A percentile compares a stretch with the other conserved stretches of the same genome.
These are phyloP conservation scores for Tarsius wallacei DNA, from an alignment of 2,797 vertebrate genomes.

Conservation along the genomic window DNA sequence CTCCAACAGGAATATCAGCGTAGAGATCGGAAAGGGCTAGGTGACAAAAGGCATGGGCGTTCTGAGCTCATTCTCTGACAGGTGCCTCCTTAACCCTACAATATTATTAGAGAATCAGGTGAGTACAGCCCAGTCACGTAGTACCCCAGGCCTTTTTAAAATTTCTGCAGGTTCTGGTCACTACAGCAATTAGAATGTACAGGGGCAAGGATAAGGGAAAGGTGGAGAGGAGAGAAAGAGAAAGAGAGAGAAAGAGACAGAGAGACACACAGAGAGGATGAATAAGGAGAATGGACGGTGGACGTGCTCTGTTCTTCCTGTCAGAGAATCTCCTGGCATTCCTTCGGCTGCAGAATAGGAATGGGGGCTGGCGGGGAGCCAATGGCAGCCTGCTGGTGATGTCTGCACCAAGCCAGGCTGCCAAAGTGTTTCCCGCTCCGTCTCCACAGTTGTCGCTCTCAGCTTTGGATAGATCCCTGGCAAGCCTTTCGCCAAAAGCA, in stretches of 20 bases:
- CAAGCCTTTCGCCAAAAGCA: constrained; percentile 30
- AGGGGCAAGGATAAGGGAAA: neutral
- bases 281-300: neutral
- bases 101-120: constrained; percentile 27
- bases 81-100: neutral
- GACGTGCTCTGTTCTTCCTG: neutral
- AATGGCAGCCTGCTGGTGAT: neutral
- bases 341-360: neutral
- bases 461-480: neutral
- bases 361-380: neutral
- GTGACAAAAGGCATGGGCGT: neutral
- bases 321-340: neutral
- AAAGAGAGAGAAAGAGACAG: neutral
- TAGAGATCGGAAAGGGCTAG: neutral
- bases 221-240: neutral
- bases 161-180: constrained; percentile 23
- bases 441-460: constrained; percentile 27
- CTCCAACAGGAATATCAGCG: neutral
- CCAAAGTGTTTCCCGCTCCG: neutral
- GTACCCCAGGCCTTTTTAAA: constrained; percentile 3
- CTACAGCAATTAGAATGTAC: neutral
- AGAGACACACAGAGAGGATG: too few species aligned
- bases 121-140: neutral
- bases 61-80: neutral
- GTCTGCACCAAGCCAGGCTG: neutral